Percentiles rank a stretch among this genome's conserved stretches.
phyloP scores from a whole-genome alignment of 2,113 vertebrate species.

The Neogobius melanostomus region DNA sequence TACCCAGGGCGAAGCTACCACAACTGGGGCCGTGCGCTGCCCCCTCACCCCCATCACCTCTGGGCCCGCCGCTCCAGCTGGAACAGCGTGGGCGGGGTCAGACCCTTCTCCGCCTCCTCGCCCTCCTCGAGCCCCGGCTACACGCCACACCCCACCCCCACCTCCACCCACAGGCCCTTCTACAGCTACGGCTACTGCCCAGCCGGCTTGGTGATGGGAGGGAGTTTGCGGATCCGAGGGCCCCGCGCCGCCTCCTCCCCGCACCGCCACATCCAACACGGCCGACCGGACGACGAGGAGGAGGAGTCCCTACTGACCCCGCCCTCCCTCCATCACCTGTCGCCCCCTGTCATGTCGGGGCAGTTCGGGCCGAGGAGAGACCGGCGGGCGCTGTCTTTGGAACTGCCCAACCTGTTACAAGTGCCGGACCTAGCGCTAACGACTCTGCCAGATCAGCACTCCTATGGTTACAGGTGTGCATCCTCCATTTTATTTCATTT shows the following conservation, averaged over 20 bases:
- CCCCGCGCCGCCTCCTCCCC: conserved; percentile 70
- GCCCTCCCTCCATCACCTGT: conserved; percentile 60
- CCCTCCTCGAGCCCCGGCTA: conserved; percentile 53
- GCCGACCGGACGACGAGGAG: conserved; percentile 84
- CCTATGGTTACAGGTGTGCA: conserved; percentile 36
- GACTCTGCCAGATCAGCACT: conserved; percentile 34
- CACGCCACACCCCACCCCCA: conserved; percentile 36
- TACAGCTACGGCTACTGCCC: conserved; percentile 65
- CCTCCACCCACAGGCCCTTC: conserved; percentile 63
- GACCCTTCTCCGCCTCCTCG: conserved; percentile 60
- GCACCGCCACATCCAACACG: conserved; percentile 55
- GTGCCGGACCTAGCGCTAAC: conserved; percentile 58
- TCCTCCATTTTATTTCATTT: no score
- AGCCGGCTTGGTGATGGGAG: conserved; percentile 57
- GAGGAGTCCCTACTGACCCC: conserved; percentile 87
- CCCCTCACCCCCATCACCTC: conserved; percentile 64
- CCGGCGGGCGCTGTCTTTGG: conserved; percentile 89
- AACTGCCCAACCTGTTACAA: conserved; percentile 85
- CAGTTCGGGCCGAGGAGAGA: conserved; percentile 72
- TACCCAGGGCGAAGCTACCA: conserved; percentile 82
- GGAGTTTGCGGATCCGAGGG: conserved; percentile 78
- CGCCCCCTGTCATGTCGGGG: conserved; percentile 63
- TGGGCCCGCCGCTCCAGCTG: conserved; percentile 94
- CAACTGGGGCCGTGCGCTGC: conserved; percentile 80
- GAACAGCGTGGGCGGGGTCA: conserved; percentile 83